A percentile compares a stretch with the other conserved stretches of the same genome.
These are phyloP conservation scores for Oxytorus armatus DNA, from an alignment of 2,888 invertebrate genomes.

Conservation along the genomic window DNA sequence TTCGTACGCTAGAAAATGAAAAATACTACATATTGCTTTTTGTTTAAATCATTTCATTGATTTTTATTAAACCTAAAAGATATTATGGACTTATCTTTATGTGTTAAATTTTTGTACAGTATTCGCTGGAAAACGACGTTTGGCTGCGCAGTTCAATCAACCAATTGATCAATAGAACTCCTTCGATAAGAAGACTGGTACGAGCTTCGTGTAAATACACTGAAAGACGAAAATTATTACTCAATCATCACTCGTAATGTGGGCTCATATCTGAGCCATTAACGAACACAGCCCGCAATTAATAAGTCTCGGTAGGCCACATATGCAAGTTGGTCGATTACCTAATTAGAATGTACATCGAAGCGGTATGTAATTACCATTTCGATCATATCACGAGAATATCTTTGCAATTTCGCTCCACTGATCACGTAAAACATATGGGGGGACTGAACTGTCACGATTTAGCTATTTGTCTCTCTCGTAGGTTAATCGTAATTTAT, in stretches of 20 bases:
- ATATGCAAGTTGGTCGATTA: slow-evolving; percentile 15
- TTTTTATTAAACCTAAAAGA: slow-evolving; percentile 3
- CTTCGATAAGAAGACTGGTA: slow-evolving; percentile 3
- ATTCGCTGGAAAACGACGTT: slow-evolving; percentile 83
- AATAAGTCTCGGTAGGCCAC: slow-evolving; percentile 8
- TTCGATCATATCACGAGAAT: slow-evolving; percentile 13
- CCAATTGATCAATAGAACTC: slow-evolving; percentile 76
- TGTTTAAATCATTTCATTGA: no score
- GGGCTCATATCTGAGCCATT: slow-evolving; percentile 16
- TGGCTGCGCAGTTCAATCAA: slow-evolving; percentile 85
- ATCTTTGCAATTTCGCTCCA: slow-evolving; percentile 6
- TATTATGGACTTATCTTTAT: slow-evolving; percentile 11
- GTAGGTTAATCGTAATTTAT: slow-evolving; percentile 68
- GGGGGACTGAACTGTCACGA: background rate
- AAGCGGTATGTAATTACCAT: slow-evolving; percentile 8
- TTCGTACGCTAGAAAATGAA: no score
- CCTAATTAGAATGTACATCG: background rate
- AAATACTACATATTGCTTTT: no score
- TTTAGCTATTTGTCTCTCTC: slow-evolving; percentile 21
- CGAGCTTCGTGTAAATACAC: slow-evolving; percentile 6
- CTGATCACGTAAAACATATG: background rate
- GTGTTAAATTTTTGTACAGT: slow-evolving; percentile 71
- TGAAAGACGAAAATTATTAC: slow-evolving; percentile 5
- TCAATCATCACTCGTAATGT: background rate
- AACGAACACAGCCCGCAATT: slow-evolving; percentile 1